Base-by-base conservation (phyloP, 2,888 invertebrate species). In the Drosophila picticornis region DNA sequence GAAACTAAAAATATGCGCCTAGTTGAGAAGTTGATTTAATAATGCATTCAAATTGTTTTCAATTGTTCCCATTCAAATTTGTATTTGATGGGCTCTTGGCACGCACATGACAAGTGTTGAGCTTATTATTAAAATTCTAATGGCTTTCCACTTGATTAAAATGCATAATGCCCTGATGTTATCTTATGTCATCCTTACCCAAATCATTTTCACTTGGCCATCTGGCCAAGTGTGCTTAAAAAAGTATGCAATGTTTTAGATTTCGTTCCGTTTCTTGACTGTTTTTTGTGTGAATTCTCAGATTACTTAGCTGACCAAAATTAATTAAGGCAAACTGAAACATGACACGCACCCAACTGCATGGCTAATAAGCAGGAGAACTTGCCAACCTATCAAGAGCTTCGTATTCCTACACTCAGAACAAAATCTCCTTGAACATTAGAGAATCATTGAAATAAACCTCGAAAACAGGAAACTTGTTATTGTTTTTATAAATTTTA, bases 271-370 rank as follows among this genome's bases (percentile, higher is more conserved):
- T 46, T 27, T 46, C 25, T 25, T 16, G 4, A 16, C 9, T 9
- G 7, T 16, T 25, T 60, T 16, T 36, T 64, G 58, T 52, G 53
- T 50, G 52, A 56, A 63, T 43, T 59, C 63, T 67, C 73, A 73
- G 77, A 77, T 81, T 79, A 79, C 79, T 77, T 57, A 34, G 68
- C 79, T 55, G 81, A 56, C 61, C 61, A 52, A 81, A 84, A 84
- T 84, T 84, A 84, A 84, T 84, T 89, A 84, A 87, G 70, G 83
- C 83, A 75, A 84, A 89, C 88, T 81, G 82, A 87, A 84, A 82
- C 84, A 72, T 72, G 90, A 75, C 84, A 84, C 84, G 83, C 75
- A 88, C 87, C 69, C 79, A 74, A 78, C 78, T 79, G 81, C 78
- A 79, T 58, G 78, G 78, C 73, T 77, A 77, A 79, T 77, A 73